A percentile compares a stretch with the other conserved stretches of the same genome.
phyloP scores from a whole-genome alignment of 2,113 vertebrate species.

The Gyps fulvus region DNA sequence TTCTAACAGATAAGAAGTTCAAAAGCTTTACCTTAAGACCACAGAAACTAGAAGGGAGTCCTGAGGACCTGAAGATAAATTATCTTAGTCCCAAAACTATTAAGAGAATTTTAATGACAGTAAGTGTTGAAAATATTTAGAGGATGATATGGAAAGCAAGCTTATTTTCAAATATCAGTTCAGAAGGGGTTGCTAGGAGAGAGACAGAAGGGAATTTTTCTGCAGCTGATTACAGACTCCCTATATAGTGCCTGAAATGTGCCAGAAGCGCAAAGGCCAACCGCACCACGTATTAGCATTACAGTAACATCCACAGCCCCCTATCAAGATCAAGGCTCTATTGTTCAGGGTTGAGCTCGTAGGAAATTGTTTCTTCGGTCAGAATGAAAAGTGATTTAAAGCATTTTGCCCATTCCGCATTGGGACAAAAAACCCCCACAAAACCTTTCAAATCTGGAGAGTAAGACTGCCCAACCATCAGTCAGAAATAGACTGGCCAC shows the following conservation, averaged over 20 bases:
- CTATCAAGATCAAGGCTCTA: neutral
- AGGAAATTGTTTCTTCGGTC: neutral
- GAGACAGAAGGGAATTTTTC: neutral
- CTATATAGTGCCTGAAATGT: neutral
- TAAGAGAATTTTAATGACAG: neutral
- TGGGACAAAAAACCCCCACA: neutral
- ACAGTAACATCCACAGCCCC: neutral
- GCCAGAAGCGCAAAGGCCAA: neutral
- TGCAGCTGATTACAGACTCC: neutral
- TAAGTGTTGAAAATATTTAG: neutral
- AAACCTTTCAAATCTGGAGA: neutral
- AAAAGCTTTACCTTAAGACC: neutral
- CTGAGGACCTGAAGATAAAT: neutral
- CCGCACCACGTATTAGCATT: accelerated
- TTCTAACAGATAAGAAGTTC: neutral
- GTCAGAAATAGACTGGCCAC: neutral
- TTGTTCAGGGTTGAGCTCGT: neutral
- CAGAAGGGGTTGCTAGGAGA: neutral
- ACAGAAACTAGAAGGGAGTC: neutral
- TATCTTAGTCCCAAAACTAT: neutral
- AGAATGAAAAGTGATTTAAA: neutral
- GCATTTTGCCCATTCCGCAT: neutral
- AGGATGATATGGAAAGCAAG: neutral
- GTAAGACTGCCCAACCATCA: neutral
- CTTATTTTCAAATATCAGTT: neutral